Base-by-base conservation (phyloP, 2,888 invertebrate genomes). In the Scrobipalpa costella region DNA sequence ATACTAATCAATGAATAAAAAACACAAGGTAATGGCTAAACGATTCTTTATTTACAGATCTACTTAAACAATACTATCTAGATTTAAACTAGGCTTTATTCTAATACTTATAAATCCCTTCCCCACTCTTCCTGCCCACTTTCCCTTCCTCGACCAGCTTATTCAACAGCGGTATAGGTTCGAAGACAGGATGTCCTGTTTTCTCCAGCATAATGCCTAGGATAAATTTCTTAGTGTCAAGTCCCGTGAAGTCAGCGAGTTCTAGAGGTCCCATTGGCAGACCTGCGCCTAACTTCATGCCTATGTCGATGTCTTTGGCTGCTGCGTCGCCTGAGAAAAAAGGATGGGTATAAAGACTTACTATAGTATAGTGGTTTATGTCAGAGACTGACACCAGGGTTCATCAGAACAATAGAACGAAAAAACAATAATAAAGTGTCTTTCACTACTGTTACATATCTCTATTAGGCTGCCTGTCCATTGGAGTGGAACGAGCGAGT, bases 221-320 rank as follows among this genome's bases (percentile, higher is more conserved):
- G 38, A 87, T 75, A 34, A 93, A 94, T 75, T 94, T 89, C 66
- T 93, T 93, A 0, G 95, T 96, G 78, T 98, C 98, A 13, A 96
- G 88, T 0, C 97, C 97, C 0, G 96, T 95, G 85, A 94, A 96
- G 86, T 98, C 98, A 0, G 94, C 88, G 61, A 98, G 85, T 83
- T 97, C 96, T 66, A 98, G 92, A 0, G 97, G 97, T 9, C 97
- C 97, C 97, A 98, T 97, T 0, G 97, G 97, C 83, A 96, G 93
- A 0, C 95, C 95, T 17, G 96, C 96, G 7, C 97, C 97, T 33
- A 97, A 87, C 84, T 96, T 97, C 96, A 97, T 97, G 0, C 96
- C 97, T 17, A 90, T 94, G 76, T 98, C 97, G 66, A 98, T 95
- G 81, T 97, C 97, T 69, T 90, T 80, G 0, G 94, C 93, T 9